Evolutionary conservation across 2,888 invertebrate species (phyloP).

Genomic region (Orthosia incerta): DNA sequence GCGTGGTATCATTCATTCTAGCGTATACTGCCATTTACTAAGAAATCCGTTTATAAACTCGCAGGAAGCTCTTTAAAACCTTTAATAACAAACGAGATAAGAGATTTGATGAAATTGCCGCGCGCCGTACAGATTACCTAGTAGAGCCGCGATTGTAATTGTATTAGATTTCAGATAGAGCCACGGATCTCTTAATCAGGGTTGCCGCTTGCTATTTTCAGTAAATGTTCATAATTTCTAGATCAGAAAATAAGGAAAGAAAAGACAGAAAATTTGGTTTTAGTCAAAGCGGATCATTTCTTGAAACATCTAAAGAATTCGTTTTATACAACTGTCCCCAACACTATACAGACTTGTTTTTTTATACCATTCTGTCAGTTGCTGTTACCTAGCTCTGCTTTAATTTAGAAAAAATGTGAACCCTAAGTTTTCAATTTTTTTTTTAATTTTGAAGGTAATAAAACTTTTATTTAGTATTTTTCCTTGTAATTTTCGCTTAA

Average conservation of each 20-base stretch:
- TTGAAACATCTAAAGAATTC: not conserved
- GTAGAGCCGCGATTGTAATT: slow-evolving; percentile 26
- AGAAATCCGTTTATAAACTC: slow-evolving; percentile 35
- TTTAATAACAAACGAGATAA: slow-evolving; percentile 35
- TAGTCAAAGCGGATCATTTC: not conserved
- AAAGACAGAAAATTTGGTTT: not conserved
- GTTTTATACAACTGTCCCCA: not conserved
- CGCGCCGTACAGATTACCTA: slow-evolving; percentile 3
- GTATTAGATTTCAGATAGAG: slow-evolving; percentile 29
- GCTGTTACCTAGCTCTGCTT: too few species aligned
- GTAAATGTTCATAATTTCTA: not conserved
- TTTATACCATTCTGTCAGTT: too few species aligned
- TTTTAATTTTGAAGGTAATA: too few species aligned
- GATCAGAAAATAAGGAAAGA: not conserved
- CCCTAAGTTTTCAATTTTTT: too few species aligned
- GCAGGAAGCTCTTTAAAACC: slow-evolving; percentile 40
- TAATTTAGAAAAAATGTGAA: too few species aligned
- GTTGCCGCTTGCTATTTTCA: slow-evolving; percentile 1
- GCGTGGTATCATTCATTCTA: slow-evolving; percentile 17
- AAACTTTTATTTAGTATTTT: too few species aligned
- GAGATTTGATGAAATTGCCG: slow-evolving; percentile 35
- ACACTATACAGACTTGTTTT: not conserved
- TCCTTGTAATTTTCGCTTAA: too few species aligned
- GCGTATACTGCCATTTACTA: slow-evolving; percentile 22
- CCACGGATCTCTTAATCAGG: slow-evolving; percentile 20